Evolutionary conservation across 2,797 vertebrate genomes (phyloP), one percentile per base, ranked within the genome.

Genomic region (Gymnodraco acuticeps): DNA sequence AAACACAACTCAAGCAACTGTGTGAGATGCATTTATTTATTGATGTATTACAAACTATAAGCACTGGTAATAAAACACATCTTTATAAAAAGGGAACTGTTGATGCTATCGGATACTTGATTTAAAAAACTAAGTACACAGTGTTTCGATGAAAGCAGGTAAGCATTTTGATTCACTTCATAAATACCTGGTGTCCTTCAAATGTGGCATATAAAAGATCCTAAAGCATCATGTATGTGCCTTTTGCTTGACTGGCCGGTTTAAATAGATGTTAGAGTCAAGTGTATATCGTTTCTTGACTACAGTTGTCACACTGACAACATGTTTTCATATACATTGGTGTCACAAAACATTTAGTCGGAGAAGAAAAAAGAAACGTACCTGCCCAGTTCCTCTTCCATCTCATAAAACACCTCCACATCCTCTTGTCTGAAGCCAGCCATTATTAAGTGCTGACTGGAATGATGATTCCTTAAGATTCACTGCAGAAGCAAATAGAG

Each of bases 331-430:
- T 9, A 38, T 9, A 38, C 33, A 38, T 38, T 9, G 33, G 33
- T 38, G 33, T 38, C 6, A 38, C 27, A 38, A 38, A 38, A 38
- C 6, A 38, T 9, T 7, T 7, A 38, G 33, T 38, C 9, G 10
- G n/a, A 14, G 6, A 27, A 17, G 48, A 53, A 45, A 19, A 42
- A 2, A 12, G 23, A 45, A 52, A 59, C 95, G 83, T 93, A 98
- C 97, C 97, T 98, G 91, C 98, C 98, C 86, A 99, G 92, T 87
- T 99, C 98, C 76, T 98, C 97, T n/a, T 95, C 97, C 97, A 99
- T 98, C 78, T 97, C 97, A 27, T 99, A 99, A 83, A 94, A 94
- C 3, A 96, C 75, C 82, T 99, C 97, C 72, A 99, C 97, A 61
- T 96, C 95, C 84, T 98, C 97, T 87, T 99, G 97, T 70, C 96